Base-by-base conservation (phyloP, 2,113 vertebrate genomes). In the Chlorocebus sabaeus region DNA sequence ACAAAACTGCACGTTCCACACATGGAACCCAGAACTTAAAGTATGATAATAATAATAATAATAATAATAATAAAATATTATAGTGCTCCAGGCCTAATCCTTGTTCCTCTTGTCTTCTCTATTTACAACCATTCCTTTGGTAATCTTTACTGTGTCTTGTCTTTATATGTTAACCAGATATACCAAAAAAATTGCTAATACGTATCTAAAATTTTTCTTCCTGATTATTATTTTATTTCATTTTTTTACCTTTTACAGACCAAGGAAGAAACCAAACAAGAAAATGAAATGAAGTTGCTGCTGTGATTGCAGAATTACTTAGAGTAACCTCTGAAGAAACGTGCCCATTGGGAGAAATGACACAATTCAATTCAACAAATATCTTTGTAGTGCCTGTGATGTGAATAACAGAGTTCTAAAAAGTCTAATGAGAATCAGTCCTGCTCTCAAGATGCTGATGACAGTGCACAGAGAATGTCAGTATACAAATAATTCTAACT, bases 281-380 rank as follows among this genome's bases (percentile, higher is more conserved):
- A 96, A 85, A 83, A 96, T 57, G 40, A 93, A 96, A 90, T 90
- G 90, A 94, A 81, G 55, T 81, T 89, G 76, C n/a, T 94, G 17
- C 52, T 96, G 38, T 90, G 84, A 88, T 59, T 89, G 75, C 17
- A 85, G 67, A 93, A 90, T 82, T 96, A 78, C 48, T 92, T 40
- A 93, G 32, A 94, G 45, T 57, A 43, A 35, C 85, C 81, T 94
- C 90, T 85, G 79, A 97, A 86, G 72, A 85, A 97, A 87, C n/a
- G 38, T 86, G 72, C 40, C 72, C 59, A 91, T 17, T 64, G 93
- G 78, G 93, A 86, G 14, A 93, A 88, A 82, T n/a, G 38, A 73
- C 20, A 80, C 72, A 94, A 85, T 90, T 84, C 83, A 89, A 48
- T 87, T 82, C 83, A 90, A 61, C 59, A 80, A 93, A 78, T 85